Conservation (phyloP, 2,113 vertebrate genomes). For the Microcebus ravelobensis region DNA sequence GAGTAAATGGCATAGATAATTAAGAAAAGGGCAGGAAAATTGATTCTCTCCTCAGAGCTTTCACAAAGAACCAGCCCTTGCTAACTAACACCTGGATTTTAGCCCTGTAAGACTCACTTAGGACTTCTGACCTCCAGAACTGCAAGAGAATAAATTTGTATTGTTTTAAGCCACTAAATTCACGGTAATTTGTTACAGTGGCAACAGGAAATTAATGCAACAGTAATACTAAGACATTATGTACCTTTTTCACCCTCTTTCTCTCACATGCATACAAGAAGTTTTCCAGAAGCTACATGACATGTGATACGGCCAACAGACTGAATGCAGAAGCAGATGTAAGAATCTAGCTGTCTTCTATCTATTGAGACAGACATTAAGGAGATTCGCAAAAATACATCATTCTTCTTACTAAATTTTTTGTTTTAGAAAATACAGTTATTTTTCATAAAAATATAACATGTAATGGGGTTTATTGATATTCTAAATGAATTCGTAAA, state of each 20-base stretch:
- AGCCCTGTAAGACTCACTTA: not conserved
- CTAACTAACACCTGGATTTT: not conserved
- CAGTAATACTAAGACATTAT: not conserved
- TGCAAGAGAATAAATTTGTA: not conserved
- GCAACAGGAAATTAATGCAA: not conserved
- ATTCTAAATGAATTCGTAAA: not conserved
- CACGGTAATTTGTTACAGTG: not conserved
- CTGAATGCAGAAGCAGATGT: not conserved
- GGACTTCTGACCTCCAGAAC: not conserved
- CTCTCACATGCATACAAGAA: not conserved
- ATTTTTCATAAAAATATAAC: constrained; percentile 34
- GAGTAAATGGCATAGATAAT: no score
- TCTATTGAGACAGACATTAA: not conserved
- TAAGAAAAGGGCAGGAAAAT: not conserved
- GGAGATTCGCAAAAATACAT: not conserved
- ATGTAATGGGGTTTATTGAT: not conserved
- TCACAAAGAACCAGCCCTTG: not conserved
- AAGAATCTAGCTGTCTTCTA: not conserved
- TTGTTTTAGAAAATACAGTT: not conserved
- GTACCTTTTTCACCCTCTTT: not conserved
- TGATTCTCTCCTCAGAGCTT: not conserved
- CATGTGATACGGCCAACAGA: not conserved
- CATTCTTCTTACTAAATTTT: not conserved
- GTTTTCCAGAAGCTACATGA: not conserved
- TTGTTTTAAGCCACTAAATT: not conserved